A percentile compares a stretch with the other conserved stretches of the same genome.
phyloP scores from a whole-genome alignment of 2,888 invertebrate genomes.

The Hofmannophila pseudospretella region DNA sequence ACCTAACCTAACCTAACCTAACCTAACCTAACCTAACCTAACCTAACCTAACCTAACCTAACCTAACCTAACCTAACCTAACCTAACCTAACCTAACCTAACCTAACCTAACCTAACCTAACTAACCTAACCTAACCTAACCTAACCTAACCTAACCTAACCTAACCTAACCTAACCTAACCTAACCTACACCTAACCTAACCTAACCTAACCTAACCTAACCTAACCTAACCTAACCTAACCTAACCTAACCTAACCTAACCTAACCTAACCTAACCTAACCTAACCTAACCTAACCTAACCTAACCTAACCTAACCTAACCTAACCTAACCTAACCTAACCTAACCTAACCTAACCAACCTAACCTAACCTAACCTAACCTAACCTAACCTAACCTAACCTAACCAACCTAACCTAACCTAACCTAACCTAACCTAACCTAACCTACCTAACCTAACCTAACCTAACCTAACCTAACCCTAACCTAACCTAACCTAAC shows the following conservation, averaged over 20 bases:
- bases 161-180: constrained; percentile 16
- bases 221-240: constrained; percentile 4
- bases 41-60: constrained; percentile 19
- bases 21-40: constrained; percentile 19
- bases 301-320: constrained; percentile 17
- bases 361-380: constrained; percentile 17
- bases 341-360: constrained; percentile 16
- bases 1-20: constrained; percentile 17
- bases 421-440: constrained; percentile 18
- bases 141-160: constrained; percentile 16
- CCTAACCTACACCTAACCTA: constrained; percentile 5
- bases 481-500: constrained; percentile 19
- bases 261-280: constrained; percentile 15
- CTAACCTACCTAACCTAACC: constrained; percentile 21
- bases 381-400: constrained; percentile 17
- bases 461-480: constrained; percentile 18
- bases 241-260: constrained; percentile 14
- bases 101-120: constrained; percentile 12
- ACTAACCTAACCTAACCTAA: constrained; percentile 14
- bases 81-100: constrained; percentile 16
- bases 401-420: constrained; percentile 16
- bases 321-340: constrained; percentile 14
- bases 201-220: constrained; percentile 5
- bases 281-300: constrained; percentile 11
- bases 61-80: constrained; percentile 18